These are phyloP conservation scores for Phalanger gymnotis DNA, from an alignment of 2,797 vertebrate genomes.

Conservation along the genomic window DNA sequence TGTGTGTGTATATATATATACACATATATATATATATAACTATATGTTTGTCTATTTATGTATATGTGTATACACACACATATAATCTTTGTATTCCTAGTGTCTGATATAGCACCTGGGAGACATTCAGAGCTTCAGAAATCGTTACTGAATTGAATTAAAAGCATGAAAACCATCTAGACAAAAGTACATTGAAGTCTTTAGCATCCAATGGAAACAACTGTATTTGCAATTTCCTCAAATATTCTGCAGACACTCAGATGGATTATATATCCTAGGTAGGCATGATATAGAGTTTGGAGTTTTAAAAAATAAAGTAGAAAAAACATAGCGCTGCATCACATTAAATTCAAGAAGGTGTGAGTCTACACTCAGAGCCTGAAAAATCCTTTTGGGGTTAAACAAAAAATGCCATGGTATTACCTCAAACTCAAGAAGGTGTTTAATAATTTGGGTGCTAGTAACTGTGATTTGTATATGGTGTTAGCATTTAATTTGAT, in stretches of 20 bases:
- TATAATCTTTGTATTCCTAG: neutral
- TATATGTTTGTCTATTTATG: too few relatives aligned
- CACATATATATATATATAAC: too few relatives aligned
- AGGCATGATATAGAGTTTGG: conserved; percentile 5
- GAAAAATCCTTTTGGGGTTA: neutral
- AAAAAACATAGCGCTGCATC: conserved; percentile 35
- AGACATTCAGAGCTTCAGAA: neutral
- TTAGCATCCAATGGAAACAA: neutral
- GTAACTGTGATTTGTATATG: conserved; percentile 64
- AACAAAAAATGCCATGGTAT: neutral
- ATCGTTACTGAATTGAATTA: neutral
- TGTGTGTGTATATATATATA: too few relatives aligned
- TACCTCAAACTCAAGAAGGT: conserved; percentile 53
- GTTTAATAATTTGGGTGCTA: conserved; percentile 74
- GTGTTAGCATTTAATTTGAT: conserved; percentile 77
- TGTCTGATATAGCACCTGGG: neutral
- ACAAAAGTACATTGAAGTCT: neutral
- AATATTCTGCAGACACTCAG: neutral
- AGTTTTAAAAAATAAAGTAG: conserved; percentile 50
- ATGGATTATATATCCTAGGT: neutral
- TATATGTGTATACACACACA: too few relatives aligned
- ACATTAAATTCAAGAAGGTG: neutral
- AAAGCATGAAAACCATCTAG: neutral
- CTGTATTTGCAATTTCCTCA: conserved; percentile 1
- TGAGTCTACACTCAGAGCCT: neutral